Evolutionary conservation across 2,797 vertebrate genomes (phyloP).

Genomic region (Tokudaia muenninki): DNA sequence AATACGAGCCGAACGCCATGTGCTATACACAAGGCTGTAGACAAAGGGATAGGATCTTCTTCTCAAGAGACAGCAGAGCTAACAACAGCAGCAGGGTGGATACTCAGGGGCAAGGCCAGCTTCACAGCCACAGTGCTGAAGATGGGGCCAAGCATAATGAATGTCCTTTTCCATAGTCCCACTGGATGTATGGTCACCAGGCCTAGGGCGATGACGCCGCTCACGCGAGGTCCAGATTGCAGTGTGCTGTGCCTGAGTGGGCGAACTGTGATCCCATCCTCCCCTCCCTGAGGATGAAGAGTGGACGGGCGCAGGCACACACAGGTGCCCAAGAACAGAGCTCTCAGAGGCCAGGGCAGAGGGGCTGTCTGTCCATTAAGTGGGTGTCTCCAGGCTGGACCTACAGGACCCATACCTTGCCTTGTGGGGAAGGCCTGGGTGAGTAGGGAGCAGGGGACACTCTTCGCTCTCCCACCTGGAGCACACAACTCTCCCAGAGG

Average conservation of each 20-base stretch:
- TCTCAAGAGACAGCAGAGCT: background rate
- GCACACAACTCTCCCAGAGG: conserved; percentile 92
- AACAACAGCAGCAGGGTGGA: conserved; percentile 32
- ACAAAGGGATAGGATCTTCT: background rate
- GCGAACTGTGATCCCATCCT: background rate
- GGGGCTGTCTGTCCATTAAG: background rate
- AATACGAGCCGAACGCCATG: background rate
- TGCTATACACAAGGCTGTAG: background rate
- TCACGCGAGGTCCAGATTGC: background rate
- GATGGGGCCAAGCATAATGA: background rate
- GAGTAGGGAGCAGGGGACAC: conserved; percentile 91
- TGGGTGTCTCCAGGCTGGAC: conserved; percentile 62
- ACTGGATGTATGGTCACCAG: conserved; percentile 44
- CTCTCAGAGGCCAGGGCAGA: background rate
- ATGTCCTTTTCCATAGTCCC: conserved; percentile 80
- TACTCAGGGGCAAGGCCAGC: conserved; percentile 62
- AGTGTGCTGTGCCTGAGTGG: background rate
- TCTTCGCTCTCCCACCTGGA: conserved; percentile 90
- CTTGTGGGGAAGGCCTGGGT: conserved; percentile 89
- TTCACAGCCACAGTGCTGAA: background rate
- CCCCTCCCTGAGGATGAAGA: background rate
- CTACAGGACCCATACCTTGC: conserved; percentile 84
- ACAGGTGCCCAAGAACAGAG: background rate
- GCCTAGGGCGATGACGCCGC: conserved; percentile 37
- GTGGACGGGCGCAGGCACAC: too few relatives aligned